Conservation (phyloP, 2,888 invertebrate species). For the Caenorhabditis sp. region DNA sequence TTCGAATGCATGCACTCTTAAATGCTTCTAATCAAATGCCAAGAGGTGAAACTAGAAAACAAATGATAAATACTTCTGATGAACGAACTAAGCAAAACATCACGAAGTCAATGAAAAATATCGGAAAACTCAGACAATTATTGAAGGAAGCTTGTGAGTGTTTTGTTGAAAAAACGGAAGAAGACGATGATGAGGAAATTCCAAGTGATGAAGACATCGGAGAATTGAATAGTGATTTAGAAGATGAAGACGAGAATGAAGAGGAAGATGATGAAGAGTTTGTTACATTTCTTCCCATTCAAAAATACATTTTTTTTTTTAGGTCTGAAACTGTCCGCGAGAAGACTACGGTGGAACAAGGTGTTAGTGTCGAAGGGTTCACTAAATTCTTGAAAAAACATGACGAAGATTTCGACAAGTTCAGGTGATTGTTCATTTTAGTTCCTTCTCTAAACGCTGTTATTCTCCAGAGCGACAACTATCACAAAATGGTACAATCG, state of each 20-base stretch:
- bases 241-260: conserved; percentile 24
- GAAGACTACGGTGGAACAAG: conserved; percentile 6
- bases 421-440: conserved; percentile 22
- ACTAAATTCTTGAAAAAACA: conserved; percentile 1
- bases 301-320: neutral
- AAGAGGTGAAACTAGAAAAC: conserved; percentile 47
- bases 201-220: conserved; percentile 59
- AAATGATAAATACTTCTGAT: conserved; percentile 42
- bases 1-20: conserved; percentile 54
- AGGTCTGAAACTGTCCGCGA: neutral
- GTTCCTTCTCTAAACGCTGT: neutral
- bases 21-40: conserved; percentile 60
- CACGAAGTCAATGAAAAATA: conserved; percentile 43
- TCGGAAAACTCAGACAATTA: conserved; percentile 37
- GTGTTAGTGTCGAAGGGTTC: conserved; percentile 6
- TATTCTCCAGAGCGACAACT: conserved; percentile 80
- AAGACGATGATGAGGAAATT: conserved; percentile 48
- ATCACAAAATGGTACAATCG: conserved; percentile 95
- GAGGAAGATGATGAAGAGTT: conserved; percentile 24
- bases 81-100: conserved; percentile 44
- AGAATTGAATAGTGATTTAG: conserved; percentile 22
- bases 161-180: conserved; percentile 8
- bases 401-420: conserved; percentile 25
- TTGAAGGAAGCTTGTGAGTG: conserved; percentile 22
- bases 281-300: neutral